A percentile compares a stretch with the other conserved stretches of the same genome.
Conservation (phyloP, 2,888 invertebrate species). For the Steromphala cineraria region DNA sequence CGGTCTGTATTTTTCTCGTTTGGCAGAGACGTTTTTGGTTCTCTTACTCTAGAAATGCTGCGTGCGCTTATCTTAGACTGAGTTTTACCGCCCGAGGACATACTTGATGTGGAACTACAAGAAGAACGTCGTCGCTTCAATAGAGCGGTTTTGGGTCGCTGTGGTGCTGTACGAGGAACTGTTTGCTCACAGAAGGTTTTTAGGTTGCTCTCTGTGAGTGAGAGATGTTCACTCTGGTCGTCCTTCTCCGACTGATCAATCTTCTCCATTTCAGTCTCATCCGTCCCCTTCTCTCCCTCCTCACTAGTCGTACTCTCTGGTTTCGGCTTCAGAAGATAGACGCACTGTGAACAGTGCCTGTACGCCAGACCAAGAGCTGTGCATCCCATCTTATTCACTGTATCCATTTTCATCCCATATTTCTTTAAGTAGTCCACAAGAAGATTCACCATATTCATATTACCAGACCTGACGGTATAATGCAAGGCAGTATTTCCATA, state of each 20-base stretch:
- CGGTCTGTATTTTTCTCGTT: conserved; percentile 50
- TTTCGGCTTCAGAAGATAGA: conserved; percentile 37
- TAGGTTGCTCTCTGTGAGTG: neutral
- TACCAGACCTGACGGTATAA: conserved; percentile 67
- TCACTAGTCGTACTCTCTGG: conserved; percentile 2
- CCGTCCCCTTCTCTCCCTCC: conserved; percentile 5
- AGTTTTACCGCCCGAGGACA: conserved; percentile 38
- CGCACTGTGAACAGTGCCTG: conserved; percentile 42
- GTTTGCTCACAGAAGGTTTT: neutral
- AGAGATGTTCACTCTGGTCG: neutral
- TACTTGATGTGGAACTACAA: conserved; percentile 36
- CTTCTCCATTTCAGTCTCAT: neutral
- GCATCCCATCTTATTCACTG: conserved; percentile 45
- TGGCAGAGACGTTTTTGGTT: conserved; percentile 37
- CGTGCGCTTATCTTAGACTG: conserved; percentile 35
- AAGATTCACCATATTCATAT: conserved; percentile 49
- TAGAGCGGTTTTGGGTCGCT: conserved; percentile 33
- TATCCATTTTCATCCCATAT: conserved; percentile 47
- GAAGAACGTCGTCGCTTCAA: conserved; percentile 23
- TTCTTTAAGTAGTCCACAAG: conserved; percentile 51
- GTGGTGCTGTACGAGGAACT: neutral
- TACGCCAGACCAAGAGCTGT: conserved; percentile 51
- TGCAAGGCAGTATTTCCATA: conserved; percentile 72
- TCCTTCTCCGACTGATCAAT: neutral
- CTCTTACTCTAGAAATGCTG: conserved; percentile 30